Conservation (phyloP, 2,888 invertebrate species). For the Brenthis daphne region DNA sequence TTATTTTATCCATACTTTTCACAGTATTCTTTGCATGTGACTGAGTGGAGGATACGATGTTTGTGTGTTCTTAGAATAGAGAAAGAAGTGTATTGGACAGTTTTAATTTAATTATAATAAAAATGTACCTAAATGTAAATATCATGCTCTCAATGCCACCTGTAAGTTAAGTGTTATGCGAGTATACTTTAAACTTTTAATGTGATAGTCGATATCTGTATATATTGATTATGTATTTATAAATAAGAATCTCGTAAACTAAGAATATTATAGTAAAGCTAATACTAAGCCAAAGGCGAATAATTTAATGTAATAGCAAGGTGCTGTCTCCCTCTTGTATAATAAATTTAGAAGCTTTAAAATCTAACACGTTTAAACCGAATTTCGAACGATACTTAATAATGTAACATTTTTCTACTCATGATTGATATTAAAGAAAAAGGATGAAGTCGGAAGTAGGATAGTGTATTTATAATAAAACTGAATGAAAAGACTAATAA, state of each 20-base stretch:
- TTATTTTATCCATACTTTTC: conserved; percentile 4
- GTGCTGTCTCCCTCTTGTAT: conserved; percentile 68
- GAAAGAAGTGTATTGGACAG: conserved; percentile 14
- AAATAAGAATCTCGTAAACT: conserved; percentile 62
- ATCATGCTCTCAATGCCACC: conserved; percentile 58
- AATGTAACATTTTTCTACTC: conserved; percentile 29
- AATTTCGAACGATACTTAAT: conserved; percentile 53
- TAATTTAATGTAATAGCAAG: conserved; percentile 65
- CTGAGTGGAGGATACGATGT: not conserved
- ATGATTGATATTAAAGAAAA: conserved; percentile 15
- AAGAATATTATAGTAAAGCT: conserved; percentile 43
- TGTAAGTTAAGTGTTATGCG: conserved; percentile 46
- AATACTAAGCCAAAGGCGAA: conserved; percentile 76
- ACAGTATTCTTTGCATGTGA: conserved; percentile 3
- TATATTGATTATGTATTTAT: conserved; percentile 47
- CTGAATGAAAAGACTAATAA: conserved; percentile 36
- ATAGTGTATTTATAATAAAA: conserved; percentile 23
- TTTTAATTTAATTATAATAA: conserved; percentile 24
- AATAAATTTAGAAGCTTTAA: conserved; percentile 67
- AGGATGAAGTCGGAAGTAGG: conserved; percentile 13
- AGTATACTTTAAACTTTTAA: conserved; percentile 41
- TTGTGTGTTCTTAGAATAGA: conserved; percentile 15
- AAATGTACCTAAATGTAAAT: conserved; percentile 47
- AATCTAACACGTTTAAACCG: conserved; percentile 55
- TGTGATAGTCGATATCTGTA: conserved; percentile 53